Evolutionary conservation across 2,113 vertebrate genomes (phyloP).

Genomic region (Heteronetta atricapilla): DNA sequence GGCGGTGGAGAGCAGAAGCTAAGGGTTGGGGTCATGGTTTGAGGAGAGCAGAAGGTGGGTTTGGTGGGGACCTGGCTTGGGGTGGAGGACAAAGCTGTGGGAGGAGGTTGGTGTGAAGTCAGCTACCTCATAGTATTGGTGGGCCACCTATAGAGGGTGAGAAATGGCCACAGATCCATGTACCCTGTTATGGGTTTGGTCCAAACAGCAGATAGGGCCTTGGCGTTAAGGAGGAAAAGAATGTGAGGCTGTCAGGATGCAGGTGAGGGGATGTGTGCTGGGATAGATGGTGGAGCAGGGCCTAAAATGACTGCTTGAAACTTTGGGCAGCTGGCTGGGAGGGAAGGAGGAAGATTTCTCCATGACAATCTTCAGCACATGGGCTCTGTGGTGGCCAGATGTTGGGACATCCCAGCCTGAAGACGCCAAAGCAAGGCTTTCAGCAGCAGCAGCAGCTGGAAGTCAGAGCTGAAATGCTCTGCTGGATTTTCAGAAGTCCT

Average conservation of each 20-base stretch:
- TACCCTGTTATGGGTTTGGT: neutral
- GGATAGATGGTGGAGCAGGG: neutral
- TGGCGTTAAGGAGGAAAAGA: neutral
- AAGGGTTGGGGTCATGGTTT: neutral
- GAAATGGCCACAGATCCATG: neutral
- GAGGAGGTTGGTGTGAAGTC: neutral
- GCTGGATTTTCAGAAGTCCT: neutral
- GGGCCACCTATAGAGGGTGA: neutral
- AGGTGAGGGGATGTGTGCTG: neutral
- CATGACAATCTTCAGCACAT: neutral
- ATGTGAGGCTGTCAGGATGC: neutral
- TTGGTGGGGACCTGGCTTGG: neutral
- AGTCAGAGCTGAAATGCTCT: neutral
- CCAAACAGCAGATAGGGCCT: neutral
- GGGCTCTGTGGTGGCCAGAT: neutral
- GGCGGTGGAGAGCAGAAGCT: neutral
- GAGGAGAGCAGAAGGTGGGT: neutral
- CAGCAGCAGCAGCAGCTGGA: neutral
- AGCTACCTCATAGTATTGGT: neutral
- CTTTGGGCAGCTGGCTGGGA: neutral
- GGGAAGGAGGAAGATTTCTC: neutral
- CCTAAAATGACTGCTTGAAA: neutral
- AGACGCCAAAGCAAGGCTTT: neutral
- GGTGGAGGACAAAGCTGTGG: neutral
- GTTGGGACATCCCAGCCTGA: neutral